Percentiles rank a stretch among this genome's conserved stretches.
Evolutionary conservation across 2,888 invertebrate genomes (phyloP).

Genomic region (Lithophane ornitopus): DNA sequence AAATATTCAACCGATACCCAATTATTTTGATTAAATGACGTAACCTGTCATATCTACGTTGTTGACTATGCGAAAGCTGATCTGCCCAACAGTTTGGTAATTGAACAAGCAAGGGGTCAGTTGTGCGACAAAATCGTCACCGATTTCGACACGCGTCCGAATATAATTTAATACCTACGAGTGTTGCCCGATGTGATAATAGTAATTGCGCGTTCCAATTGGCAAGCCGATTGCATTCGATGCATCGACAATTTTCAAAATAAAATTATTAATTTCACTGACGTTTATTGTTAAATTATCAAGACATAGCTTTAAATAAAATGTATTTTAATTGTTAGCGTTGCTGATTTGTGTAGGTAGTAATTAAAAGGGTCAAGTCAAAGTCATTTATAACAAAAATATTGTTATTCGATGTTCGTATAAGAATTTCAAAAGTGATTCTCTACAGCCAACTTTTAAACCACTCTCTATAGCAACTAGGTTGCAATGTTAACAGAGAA

Average conservation of each 20-base stretch:
- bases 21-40: not conserved
- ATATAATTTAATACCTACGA: slow-evolving; percentile 71
- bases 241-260: slow-evolving; percentile 39
- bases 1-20: not conserved
- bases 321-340: slow-evolving; percentile 20
- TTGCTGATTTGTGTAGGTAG: slow-evolving; percentile 3
- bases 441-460: not conserved
- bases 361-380: not conserved
- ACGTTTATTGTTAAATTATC: slow-evolving; percentile 45
- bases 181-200: slow-evolving; percentile 72
- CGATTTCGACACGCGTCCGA: slow-evolving; percentile 48
- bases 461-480: not conserved
- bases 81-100: slow-evolving; percentile 70
- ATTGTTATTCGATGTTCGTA: not conserved
- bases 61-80: slow-evolving; percentile 52
- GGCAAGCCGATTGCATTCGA: slow-evolving; percentile 46
- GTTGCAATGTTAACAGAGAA: not conserved
- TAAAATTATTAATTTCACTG: slow-evolving; percentile 41
- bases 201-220: slow-evolving; percentile 69
- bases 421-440: not conserved
- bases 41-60: not conserved
- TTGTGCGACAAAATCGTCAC: slow-evolving; percentile 42
- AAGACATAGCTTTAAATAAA: slow-evolving; percentile 7
- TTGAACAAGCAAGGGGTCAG: slow-evolving; percentile 60
- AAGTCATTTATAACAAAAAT: not conserved